Evolutionary conservation across 1,140 invertebrate genomes (phyloP).

Genomic region (Dysdera silvatica): DNA sequence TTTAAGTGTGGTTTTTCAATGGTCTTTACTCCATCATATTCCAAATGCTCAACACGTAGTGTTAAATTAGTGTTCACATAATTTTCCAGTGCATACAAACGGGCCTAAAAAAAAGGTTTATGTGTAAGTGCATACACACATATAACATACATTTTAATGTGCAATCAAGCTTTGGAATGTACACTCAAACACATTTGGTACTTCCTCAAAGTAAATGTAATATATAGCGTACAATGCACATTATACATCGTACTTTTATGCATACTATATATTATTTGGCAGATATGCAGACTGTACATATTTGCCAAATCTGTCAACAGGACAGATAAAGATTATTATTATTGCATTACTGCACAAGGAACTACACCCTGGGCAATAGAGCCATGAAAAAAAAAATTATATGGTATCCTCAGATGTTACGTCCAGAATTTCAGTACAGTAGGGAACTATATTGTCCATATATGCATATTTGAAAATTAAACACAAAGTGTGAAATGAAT

Average conservation of each 20-base stretch:
- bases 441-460: neutral
- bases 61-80: slow-evolving; percentile 12
- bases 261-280: no score
- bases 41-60: slow-evolving; percentile 5
- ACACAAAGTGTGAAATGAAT: neutral
- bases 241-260: neutral
- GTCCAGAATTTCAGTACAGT: neutral
- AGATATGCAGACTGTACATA: no score
- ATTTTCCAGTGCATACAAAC: slow-evolving; percentile 1
- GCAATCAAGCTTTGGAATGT: neutral
- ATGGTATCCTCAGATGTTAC: neutral
- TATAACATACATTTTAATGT: neutral
- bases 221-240: neutral
- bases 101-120: slow-evolving; percentile 8
- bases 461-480: neutral
- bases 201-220: neutral
- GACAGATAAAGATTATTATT: no score
- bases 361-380: neutral
- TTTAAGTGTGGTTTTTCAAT: neutral
- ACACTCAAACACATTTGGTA: neutral
- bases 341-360: neutral
- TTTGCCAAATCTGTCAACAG: no score
- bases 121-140: neutral
- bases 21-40: slow-evolving; percentile 3
- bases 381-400: neutral